A percentile compares a stretch with the other conserved stretches of the same genome.
These are phyloP conservation scores for Sycophaga agraensis DNA, from an alignment of 1,140 invertebrate genomes.

Conservation along the genomic window DNA sequence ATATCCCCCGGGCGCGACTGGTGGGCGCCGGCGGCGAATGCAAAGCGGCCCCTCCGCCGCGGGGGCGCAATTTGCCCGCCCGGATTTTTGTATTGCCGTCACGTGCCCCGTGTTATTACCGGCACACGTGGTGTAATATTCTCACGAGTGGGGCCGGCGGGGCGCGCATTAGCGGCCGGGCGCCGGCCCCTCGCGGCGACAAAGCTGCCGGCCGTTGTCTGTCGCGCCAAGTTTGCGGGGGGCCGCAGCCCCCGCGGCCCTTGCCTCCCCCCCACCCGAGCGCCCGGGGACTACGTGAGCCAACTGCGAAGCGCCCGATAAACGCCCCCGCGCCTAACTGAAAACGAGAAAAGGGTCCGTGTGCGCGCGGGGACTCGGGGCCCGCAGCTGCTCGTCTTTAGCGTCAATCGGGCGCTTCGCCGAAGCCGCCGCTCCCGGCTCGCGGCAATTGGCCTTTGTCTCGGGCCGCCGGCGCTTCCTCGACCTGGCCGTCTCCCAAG, in stretches of 20 bases:
- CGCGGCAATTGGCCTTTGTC: conserved; percentile 12
- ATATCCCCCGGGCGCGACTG: no score
- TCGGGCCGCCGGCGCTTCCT: conserved; percentile 19
- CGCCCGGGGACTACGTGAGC: no score
- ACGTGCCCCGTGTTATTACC: conserved; percentile 53
- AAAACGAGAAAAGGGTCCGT: no score
- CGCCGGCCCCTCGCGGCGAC: not conserved
- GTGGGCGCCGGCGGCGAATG: not conserved
- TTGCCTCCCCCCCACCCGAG: not conserved
- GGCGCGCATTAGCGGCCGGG: conserved; percentile 15
- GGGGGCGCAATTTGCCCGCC: conserved; percentile 24
- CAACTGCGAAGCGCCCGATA: no score
- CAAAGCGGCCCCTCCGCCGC: not conserved
- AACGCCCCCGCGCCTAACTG: no score
- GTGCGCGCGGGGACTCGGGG: no score
- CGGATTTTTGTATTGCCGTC: conserved; percentile 52
- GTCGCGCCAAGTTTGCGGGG: not conserved
- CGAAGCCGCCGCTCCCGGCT: not conserved
- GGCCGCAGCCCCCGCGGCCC: not conserved
- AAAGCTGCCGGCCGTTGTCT: not conserved
- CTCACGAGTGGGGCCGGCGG: conserved; percentile 13
- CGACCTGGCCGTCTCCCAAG: conserved; percentile 25
- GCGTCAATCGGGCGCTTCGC: not conserved
- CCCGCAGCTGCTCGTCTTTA: no score
- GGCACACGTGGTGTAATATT: conserved; percentile 55